These are phyloP conservation scores for Rhodinocichla rosea DNA, from an alignment of 2,113 vertebrate genomes.

Conservation along the genomic window DNA sequence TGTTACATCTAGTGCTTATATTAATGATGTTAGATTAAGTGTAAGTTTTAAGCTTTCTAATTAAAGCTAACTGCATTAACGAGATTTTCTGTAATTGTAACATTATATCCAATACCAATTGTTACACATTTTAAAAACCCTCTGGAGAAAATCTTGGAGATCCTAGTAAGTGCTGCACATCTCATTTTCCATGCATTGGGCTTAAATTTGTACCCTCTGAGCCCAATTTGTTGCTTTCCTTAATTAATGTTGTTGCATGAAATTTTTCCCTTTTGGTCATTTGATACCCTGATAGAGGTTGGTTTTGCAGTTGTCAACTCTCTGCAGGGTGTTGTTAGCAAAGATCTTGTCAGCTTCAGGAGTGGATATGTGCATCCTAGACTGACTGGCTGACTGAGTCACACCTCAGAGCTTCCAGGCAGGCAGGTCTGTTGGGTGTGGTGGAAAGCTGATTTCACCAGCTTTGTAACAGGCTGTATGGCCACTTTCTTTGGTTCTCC, in stretches of 20 bases:
- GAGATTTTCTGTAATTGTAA: neutral
- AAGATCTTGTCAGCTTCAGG: neutral
- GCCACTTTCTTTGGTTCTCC: neutral
- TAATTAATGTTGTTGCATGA: neutral
- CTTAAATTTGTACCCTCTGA: neutral
- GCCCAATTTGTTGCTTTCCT: neutral
- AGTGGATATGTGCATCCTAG: neutral
- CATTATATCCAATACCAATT: neutral
- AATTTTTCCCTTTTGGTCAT: neutral
- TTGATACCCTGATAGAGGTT: neutral
- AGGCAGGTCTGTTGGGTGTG: neutral
- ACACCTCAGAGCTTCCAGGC: neutral
- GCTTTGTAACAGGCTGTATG: neutral
- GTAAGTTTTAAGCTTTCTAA: neutral
- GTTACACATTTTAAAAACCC: neutral
- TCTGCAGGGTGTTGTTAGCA: neutral
- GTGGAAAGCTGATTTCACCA: neutral
- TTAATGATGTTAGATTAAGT: neutral
- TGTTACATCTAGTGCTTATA: neutral
- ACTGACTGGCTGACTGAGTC: neutral
- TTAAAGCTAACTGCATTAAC: constrained; percentile 29
- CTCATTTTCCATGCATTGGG: neutral
- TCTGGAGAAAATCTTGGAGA: neutral
- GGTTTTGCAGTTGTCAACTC: neutral
- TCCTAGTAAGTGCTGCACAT: neutral